These are phyloP conservation scores for Galeruca laticollis DNA, from an alignment of 2,888 invertebrate species.

Conservation along the genomic window DNA sequence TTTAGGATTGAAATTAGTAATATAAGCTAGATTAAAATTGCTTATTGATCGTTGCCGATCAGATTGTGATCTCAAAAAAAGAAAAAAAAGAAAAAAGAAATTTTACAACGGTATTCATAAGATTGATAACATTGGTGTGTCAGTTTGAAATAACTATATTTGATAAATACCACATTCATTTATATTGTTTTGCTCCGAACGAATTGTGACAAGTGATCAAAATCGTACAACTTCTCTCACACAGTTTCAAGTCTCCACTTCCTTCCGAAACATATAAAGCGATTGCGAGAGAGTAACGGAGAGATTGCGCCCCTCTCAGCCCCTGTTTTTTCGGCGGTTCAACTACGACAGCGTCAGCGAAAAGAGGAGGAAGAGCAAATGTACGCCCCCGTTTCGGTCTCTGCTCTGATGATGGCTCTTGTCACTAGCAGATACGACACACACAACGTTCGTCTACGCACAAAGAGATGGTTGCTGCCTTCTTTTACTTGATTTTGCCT, in stretches of 20 bases:
- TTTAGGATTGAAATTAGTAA: no score
- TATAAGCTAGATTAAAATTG: no score
- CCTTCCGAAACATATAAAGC: slow-evolving; percentile 63
- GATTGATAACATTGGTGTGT: no score
- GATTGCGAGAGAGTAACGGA: slow-evolving; percentile 42
- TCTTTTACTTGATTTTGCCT: slow-evolving; percentile 23
- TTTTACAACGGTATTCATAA: no score
- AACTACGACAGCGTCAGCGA: slow-evolving; percentile 55
- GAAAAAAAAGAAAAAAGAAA: no score
- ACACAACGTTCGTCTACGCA: slow-evolving; percentile 47
- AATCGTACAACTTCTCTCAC: neutral
- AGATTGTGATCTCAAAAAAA: no score
- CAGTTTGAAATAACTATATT: no score
- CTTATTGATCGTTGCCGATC: no score
- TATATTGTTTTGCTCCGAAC: neutral
- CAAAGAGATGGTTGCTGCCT: slow-evolving; percentile 63
- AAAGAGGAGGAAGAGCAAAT: slow-evolving; percentile 38
- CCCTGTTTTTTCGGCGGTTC: slow-evolving; percentile 52
- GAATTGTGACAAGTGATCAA: slow-evolving; percentile 7
- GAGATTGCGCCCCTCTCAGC: slow-evolving; percentile 43
- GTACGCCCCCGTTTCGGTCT: slow-evolving; percentile 43
- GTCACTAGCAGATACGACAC: slow-evolving; percentile 58
- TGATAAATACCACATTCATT: neutral
- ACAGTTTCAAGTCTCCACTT: slow-evolving; percentile 53
- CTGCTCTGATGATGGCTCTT: slow-evolving; percentile 57